Base-by-base conservation (phyloP, 2,113 vertebrate genomes). In the Oncorhynchus keta region DNA sequence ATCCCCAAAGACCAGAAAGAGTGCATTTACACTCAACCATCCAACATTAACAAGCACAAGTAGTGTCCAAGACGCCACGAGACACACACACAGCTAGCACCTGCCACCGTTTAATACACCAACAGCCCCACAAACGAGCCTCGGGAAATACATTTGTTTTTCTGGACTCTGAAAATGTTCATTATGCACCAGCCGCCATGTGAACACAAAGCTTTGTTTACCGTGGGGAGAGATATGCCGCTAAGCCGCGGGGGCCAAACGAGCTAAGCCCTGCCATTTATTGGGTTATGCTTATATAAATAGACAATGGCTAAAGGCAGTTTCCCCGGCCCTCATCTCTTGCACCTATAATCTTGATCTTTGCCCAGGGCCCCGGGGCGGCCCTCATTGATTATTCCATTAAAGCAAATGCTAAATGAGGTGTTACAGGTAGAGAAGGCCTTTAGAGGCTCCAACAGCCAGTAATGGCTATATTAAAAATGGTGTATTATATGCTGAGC, bases 211-310 rank as follows among this genome's bases (percentile, higher is more conserved):
- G 26, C 65, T 12, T 14, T 84, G 77, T 89, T 88, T 77, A 81
- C 75, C 71, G 70, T 48, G 4, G 57, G 68, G 75, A 83, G 68
- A 30, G 5, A 16, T 22, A 57, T 20, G 14, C 61, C 55, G 68
- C 49, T 51, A 51, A 51, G 14, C 49, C 4, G 12, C 14, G 8
- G 67, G 59, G 68, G 59, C 55, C 13, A 71, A 82, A 75, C 28
- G 61, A 76, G 70, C 16, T 14, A 77, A 45, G 68, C 70, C 75
- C 55, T 68, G 67, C 76, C 75, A 32, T 69, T 90, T 66, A 86
- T 85, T 76, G 72, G 71, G 81, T 89, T 80, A 82, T 1, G 3
- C 74, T 72, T 77, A 66, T 72, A 62, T 69, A 83, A 87, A 85
- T 66, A 76, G 83, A 79, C 49, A 79, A 64, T 73, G 75, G 69